Percentiles rank a stretch among this genome's conserved stretches.
phyloP scores from a whole-genome alignment of 2,888 invertebrate genomes.

The Andricus quercusramuli region DNA sequence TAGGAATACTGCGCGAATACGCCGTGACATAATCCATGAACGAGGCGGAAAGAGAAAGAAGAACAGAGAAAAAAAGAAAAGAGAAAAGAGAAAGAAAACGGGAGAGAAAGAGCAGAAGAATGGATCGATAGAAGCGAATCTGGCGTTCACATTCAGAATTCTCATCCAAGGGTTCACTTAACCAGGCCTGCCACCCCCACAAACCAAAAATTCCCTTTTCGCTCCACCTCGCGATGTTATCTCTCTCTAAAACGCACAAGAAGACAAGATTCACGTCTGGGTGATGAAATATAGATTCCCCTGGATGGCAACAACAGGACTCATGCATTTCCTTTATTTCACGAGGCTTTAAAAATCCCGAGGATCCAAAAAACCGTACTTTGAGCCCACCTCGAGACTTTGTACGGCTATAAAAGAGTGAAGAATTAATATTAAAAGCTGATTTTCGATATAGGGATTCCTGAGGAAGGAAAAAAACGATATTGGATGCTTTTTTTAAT shows the following conservation, averaged over 20 bases:
- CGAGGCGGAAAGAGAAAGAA: not conserved
- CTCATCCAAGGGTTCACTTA: not conserved
- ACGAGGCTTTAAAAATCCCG: not conserved
- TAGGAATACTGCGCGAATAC: not conserved
- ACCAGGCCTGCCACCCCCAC: not conserved
- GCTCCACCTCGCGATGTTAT: slow-evolving; percentile 1
- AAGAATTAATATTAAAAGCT: not conserved
- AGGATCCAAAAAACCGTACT: not conserved
- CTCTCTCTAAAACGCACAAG: not conserved
- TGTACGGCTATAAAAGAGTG: not conserved
- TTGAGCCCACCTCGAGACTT: not conserved
- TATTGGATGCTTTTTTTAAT: not conserved
- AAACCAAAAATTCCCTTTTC: not conserved
- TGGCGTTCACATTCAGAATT: not conserved
- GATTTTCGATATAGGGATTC: not conserved
- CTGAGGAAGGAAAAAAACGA: not conserved
- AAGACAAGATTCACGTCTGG: not conserved
- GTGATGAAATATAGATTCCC: too few species aligned
- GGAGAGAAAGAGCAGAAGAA: not conserved
- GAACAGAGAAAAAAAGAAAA: not conserved
- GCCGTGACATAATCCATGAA: slow-evolving; percentile 12
- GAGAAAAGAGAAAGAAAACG: too few species aligned
- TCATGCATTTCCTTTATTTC: not conserved
- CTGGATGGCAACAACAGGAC: not conserved
- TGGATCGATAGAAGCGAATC: not conserved